These are phyloP conservation scores for Drosophila fungiperda DNA, from an alignment of 2,888 invertebrate genomes.

Conservation along the genomic window DNA sequence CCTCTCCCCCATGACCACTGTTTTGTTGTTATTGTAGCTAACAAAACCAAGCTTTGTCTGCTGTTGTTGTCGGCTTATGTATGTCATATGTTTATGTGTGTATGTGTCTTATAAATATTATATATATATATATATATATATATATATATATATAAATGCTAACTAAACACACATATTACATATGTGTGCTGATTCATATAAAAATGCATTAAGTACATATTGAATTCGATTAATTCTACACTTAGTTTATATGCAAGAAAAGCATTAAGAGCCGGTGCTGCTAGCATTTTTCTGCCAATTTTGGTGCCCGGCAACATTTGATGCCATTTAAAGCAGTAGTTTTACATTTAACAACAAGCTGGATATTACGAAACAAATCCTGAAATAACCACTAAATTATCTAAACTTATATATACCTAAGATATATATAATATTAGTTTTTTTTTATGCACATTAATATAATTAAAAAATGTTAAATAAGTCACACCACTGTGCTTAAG, in stretches of 20 bases:
- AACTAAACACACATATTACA: background rate
- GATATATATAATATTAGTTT: background rate
- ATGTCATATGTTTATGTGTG: constrained; percentile 1
- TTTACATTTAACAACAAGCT: background rate
- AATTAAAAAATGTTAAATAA: background rate
- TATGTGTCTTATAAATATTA: background rate
- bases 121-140: background rate
- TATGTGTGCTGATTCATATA: background rate
- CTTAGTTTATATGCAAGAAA: background rate
- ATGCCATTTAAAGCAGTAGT: background rate
- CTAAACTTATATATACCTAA: background rate
- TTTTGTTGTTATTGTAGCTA: background rate
- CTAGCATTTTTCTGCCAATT: background rate
- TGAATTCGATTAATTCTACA: background rate
- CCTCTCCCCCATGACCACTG: background rate
- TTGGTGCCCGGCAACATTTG: background rate
- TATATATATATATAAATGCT: background rate
- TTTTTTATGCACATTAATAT: background rate
- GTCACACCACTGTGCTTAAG: background rate
- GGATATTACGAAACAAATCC: background rate
- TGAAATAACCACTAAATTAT: background rate
- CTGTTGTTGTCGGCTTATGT: constrained; percentile 9
- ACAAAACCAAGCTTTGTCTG: constrained; percentile 43
- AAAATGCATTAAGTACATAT: background rate
- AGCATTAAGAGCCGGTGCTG: background rate